Base-by-base conservation (phyloP, 2,888 invertebrate genomes). In the Melinaea menophilus region DNA sequence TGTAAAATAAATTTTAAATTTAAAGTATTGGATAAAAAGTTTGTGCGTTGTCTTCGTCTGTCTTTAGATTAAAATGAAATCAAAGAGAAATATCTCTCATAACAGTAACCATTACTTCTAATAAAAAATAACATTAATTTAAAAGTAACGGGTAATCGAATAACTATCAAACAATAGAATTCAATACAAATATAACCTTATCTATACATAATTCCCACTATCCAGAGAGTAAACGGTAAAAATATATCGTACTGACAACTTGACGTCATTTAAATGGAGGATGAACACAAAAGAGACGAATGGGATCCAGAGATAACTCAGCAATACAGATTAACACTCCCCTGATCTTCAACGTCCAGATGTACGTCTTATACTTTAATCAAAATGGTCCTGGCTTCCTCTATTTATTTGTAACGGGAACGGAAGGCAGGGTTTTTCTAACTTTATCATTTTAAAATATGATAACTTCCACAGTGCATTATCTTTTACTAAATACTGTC, bases 151-250 rank as follows among this genome's bases (percentile, higher is more conserved):
- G 31, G 31, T 31, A 31, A 22, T 51, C 7, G 3, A 7, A 51
- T 41, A 51, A 51, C 9, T 11, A 51, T 31, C 51, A 31, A 51
- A 51, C 51, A 51, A 51, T 51, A 51, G 51, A 51, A 7, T 9
- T 2, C 4, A 31, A 51, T 31, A 11, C 51, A 51, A 51, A 31
- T 31, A 51, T 3, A 51, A 51, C 51, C 31, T 51, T 51, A 51
- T 51, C 51, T 31, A 51, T 31, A 7, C 9, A 51, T 31, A 31
- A 9, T 51, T 51, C 51, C 51, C 51, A 31, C 9, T 31, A 31
- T 31, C 31, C 31, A 31, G 7, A 2, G 31, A 31, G n/a, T 31
- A 51, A 51, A 51, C n/a, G 11, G 51, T 22, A 51, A 31, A 51
- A 48, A 51, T 31, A 51, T 31, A 48, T 7, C 37, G 7, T 48